Evolutionary conservation across 2,113 vertebrate genomes (phyloP), one percentile per base, ranked within the genome.

Genomic region (Anthoscopus minutus): DNA sequence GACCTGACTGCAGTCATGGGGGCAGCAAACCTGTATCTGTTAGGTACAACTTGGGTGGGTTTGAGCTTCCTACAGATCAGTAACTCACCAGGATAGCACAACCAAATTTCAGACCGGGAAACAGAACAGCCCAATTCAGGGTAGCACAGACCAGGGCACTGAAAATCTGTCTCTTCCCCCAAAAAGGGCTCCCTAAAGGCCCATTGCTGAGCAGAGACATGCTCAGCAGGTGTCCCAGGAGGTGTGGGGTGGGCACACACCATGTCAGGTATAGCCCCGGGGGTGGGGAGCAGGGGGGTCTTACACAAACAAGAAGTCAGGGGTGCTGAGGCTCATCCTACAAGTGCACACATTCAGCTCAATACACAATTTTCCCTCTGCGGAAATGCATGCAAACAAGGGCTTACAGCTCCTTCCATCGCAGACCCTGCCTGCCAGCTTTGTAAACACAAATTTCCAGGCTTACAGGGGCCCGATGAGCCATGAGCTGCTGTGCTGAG

Each of bases 131-230:
- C 13, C 44, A 7, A 6, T 64, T 30, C 1, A 7, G 24, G 40
- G 31, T 27, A 48, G 27, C 1, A 2, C 44, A 44, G 33, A 38
- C 1, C n/a, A 44, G 31, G 54, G 6, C 54, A 53, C 24, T 5
- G 35, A 54, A 61, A 83, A 28, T 9, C 33, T 47, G 0, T 0
- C 38, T 48, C 8, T 86, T 57, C 6, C 42, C 10, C 28, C 8
- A 15, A 8, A 90, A 90, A 61, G 25, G 25, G 20, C 11, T 73
- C 18, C 47, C 54, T 10, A 6, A 42, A 61, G 17, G n/a, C 12
- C 28, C 40, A 2, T 6, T 44, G 40, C 35, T 6, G 0, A 4
- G 8, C 70, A 33, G 23, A 7, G 6, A 22, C 1, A 0, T 3
- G 65, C 69, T 57, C 47, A 10, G 69, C 70, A 42, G 70, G 7